Base-by-base conservation (phyloP, 2,888 invertebrate species). In the Argynnis bischoffii region DNA sequence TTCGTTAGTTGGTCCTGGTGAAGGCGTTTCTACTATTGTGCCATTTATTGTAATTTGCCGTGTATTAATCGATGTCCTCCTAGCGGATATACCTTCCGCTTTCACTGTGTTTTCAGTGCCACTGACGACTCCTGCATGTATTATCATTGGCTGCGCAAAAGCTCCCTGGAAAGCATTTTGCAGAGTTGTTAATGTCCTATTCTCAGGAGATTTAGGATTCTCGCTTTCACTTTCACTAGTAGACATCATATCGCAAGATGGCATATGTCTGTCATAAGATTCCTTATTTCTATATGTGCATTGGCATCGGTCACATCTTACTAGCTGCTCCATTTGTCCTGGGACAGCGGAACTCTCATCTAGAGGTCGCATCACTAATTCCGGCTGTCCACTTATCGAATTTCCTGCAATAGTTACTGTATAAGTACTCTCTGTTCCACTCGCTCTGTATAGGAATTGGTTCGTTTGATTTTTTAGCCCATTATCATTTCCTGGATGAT, bases 271-370 rank as follows among this genome's bases (percentile, higher is more conserved):
- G 77, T 96, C 95, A 79, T 96, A 97, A 64, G 97, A 97, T 69
- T 96, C 95, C 72, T 95, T 95, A 60, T 97, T 97, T 77, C 97
- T 93, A 79, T 97, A 97, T 2, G 97, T 97, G 79, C 98, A 96
- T 78, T 97, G 97, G 81, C 98, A 98, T 72, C 96, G 94, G 76
- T 96, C 95, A 85, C 98, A 98, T 78, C 96, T 96, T 0, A 98
- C 97, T 8, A 96, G 96, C 76, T 95, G 94, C 76, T 96, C 96
- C 53, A 93, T 92, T 64, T 93, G 92, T 57, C 93, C 93, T 50
- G 90, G 79, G 55, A 83, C 80, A 1, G 80, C 81, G 41, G 86
- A 80, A 41, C 81, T 82, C 63, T 93, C 92, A 66, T 91, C 92
- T 69, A 92, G 78, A 6, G 92, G 87, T 66, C 92, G 81, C 90